Base-by-base conservation (phyloP, 2,797 vertebrate species). In the Dicrostonyx torquatus region DNA sequence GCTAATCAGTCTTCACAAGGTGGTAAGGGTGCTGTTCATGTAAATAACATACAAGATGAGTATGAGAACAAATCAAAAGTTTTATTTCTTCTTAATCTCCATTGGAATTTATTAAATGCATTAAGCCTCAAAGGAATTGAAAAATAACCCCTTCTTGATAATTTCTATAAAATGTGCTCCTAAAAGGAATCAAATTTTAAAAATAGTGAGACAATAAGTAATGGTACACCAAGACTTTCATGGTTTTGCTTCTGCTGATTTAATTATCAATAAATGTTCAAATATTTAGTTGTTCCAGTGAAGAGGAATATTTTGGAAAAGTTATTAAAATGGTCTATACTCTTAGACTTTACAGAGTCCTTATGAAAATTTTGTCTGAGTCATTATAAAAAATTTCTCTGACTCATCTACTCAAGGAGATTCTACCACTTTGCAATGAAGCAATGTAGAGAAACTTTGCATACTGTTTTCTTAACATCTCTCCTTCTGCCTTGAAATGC, bases 401-500 rank as follows among this genome's bases (percentile, higher is more conserved):
- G 24, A 29, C 12, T 70, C 34, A 62, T 53, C 6, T 70, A 10
- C 43, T 9, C 15, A 14, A 8, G 24, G 40, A 34, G 2, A 45
- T 10, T 80, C 12, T 26, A 6, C 48, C 53, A 14, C 29, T 12
- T 68, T 53, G 40, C 17, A 70, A 18, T 70, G 29, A 86, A 31
- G 11, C 3, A 5, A 40, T 10, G 12, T 73, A 60, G 11, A 17
- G 29, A 1, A 73, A 1, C 55, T 29, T 8, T 87, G 13, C 1
- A 17, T 76, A 40, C 4, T 37, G 10, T 8, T 76, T 43, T 6
- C 7, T 92, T 5, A 64, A n/a, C 43, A n/a, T 53, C 2, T 79
- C 4, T 20, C 2, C 4, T 43, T 29, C 5, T 50, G 4, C 15
- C 18, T 11, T 31, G 0, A n/a, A 24, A 76, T 40, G 1, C 2